Conservation (phyloP, 2,113 vertebrate species). For the Centropus bengalensis region DNA sequence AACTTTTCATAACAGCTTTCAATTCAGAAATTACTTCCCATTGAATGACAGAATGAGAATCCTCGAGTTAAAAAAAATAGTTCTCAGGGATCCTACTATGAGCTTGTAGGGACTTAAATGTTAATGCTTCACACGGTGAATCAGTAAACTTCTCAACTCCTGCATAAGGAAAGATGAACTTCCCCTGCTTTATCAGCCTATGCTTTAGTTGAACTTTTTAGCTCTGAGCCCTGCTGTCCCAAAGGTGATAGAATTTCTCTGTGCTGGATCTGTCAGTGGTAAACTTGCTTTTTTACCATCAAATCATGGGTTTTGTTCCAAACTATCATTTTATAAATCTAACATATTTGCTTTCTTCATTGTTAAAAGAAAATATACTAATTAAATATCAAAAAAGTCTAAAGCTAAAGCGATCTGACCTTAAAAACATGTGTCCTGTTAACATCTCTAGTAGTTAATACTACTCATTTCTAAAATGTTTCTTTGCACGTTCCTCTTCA, state of each 20-base stretch:
- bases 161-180: neutral
- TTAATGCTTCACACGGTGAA: neutral
- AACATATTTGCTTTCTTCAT: neutral
- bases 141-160: neutral
- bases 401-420: neutral
- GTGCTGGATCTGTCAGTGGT: neutral
- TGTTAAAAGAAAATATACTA: neutral
- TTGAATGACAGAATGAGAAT: neutral
- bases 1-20: accelerated
- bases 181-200: neutral
- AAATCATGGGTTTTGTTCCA: no score
- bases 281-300: neutral
- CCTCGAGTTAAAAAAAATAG: neutral
- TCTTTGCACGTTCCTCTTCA: neutral
- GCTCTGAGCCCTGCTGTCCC: neutral
- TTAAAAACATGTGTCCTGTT: neutral
- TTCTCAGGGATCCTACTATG: neutral
- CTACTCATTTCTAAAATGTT: neutral
- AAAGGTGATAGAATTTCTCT: neutral
- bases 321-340: neutral
- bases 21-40: neutral
- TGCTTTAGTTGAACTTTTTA: neutral
- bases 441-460: neutral
- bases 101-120: neutral
- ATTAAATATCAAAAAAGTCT: neutral